phyloP scores from a whole-genome alignment of 2,113 vertebrate genomes.

The Hippopotamus amphibius region DNA sequence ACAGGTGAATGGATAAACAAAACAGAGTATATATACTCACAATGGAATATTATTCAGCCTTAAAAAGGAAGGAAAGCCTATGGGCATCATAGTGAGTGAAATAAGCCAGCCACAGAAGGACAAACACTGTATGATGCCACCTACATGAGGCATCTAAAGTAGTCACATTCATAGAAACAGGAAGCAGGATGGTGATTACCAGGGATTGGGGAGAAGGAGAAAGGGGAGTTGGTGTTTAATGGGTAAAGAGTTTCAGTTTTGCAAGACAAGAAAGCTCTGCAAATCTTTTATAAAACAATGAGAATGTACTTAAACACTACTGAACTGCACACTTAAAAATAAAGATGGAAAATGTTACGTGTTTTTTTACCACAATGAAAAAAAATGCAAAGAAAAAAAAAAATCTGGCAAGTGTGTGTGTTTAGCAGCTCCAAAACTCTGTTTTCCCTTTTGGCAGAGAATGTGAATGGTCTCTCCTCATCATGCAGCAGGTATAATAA shows the following conservation, averaged over 20 bases:
- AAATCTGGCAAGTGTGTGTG: neutral
- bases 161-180: neutral
- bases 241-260: neutral
- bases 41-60: neutral
- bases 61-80: neutral
- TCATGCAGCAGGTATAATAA: neutral
- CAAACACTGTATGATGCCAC: neutral
- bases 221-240: neutral
- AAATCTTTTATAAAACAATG: too few relatives aligned
- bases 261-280: neutral
- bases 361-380: neutral
- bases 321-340: neutral
- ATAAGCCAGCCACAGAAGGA: neutral
- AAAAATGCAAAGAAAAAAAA: neutral
- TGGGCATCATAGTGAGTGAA: neutral
- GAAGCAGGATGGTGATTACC: neutral
- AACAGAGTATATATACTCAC: neutral
- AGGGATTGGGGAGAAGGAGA: too few relatives aligned
- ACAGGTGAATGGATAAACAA: neutral
- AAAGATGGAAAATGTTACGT: neutral
- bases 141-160: too few relatives aligned
- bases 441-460: neutral
- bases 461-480: neutral
- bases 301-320: neutral
- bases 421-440: neutral